Evolutionary conservation across 2,797 vertebrate species (phyloP), one percentile per base, ranked within the genome.

Genomic region (Acanthurus tractus): DNA sequence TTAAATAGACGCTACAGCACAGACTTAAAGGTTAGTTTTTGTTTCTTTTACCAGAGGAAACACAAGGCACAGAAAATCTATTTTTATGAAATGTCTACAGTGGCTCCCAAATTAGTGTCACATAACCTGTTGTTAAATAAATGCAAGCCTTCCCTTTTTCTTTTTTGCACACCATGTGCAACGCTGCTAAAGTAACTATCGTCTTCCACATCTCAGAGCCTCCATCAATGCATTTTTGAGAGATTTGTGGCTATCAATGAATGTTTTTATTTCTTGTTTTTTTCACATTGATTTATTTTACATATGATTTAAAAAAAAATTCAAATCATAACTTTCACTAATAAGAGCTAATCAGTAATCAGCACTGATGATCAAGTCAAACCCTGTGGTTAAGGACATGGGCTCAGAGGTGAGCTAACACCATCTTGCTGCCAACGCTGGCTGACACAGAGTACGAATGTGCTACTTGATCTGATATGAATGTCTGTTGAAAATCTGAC

Each of bases 11-110:
- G 18, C 56, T 11, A 17, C 57, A 56, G 48, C 49, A 13, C 70
- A 58, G 61, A 90, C 42, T 50, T 74, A 88, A 93, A 93, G 93
- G 92, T 94, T 69, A 89, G 89, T 86, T 59, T 84, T 70, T 81
- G 23, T 84, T 86, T 56, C 25, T 44, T 82, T 59, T 57, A 48
- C 73, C 70, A 76, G 63, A 73, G 49, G 55, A 73, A 72, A 68
- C 64, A 62, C 29, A 22, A 34, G 17, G 23, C 40, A 22, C 1
- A 23, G 15, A 56, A 56, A 54, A 67, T 57, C 67, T 59, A 8
- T 50, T 82, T 86, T 66, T 74, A 76, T 79, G 74, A 85, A 88
- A 89, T 83, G 15, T 70, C 13, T 29, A 14, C 25, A n/a, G 25
- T 20, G 20, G 17, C 17, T 61, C 34, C 14, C 4, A 54, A 11